A percentile compares a stretch with the other conserved stretches of the same genome.
phyloP scores from a whole-genome alignment of 2,113 vertebrate species.

The Copsychus sechellarum region DNA sequence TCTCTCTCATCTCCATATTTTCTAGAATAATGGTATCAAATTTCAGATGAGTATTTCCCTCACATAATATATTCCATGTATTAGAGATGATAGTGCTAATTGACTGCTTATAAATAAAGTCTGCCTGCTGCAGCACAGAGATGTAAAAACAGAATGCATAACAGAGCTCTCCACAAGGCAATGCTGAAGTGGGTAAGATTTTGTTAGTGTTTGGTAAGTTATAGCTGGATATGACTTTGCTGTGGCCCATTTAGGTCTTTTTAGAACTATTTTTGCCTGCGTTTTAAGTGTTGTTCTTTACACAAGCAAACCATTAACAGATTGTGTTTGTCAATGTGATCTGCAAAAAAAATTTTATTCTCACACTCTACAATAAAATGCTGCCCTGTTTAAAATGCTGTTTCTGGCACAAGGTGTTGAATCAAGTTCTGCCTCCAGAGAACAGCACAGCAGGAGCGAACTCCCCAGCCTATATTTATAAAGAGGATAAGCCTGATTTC shows the following conservation, averaged over 20 bases:
- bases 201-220: not conserved
- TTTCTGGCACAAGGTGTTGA: not conserved
- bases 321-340: slow-evolving; percentile 9
- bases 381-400: not conserved
- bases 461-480: not conserved
- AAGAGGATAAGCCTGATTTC: not conserved
- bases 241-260: not conserved
- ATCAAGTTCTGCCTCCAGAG: not conserved
- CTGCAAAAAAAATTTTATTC: not conserved
- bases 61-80: not conserved
- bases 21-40: not conserved
- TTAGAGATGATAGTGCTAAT: not conserved
- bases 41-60: not conserved
- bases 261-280: not conserved
- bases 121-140: not conserved
- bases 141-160: not conserved
- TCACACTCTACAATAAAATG: not conserved
- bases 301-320: not conserved
- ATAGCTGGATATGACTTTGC: not conserved
- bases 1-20: not conserved
- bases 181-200: not conserved
- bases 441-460: not conserved
- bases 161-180: not conserved
- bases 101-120: not conserved
- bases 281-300: not conserved